Percentiles rank a stretch among this genome's conserved stretches.
Conservation (phyloP, 2,797 vertebrate genomes). For the Argentina silus region DNA sequence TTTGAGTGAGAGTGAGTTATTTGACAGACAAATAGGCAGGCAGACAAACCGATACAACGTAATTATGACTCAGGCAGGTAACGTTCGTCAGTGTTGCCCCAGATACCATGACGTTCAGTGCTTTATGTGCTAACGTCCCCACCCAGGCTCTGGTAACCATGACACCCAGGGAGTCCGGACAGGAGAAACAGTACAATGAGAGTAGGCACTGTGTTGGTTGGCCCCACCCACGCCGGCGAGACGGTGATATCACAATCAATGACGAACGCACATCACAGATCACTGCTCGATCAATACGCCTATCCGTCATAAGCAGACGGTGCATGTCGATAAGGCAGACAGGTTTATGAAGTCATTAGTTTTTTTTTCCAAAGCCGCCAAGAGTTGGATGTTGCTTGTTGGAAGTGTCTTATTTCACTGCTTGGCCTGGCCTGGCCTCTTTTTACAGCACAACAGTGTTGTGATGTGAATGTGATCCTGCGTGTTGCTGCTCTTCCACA, state of each 20-base stretch:
- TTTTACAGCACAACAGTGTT: too few species aligned
- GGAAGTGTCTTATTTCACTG: too few species aligned
- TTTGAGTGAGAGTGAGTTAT: background rate
- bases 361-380: background rate
- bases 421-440: too few species aligned
- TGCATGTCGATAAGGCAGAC: background rate
- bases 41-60: slow-evolving; percentile 10
- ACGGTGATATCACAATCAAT: slow-evolving; percentile 26
- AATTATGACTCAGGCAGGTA: background rate
- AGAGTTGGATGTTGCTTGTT: background rate
- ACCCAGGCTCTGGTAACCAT: slow-evolving; percentile 26
- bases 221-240: slow-evolving; percentile 14
- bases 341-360: background rate
- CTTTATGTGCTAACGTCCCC: background rate
- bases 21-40: background rate
- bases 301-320: background rate
- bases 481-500: too few species aligned
- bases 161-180: background rate
- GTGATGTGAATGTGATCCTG: too few species aligned
- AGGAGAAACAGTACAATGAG: slow-evolving; percentile 38
- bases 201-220: background rate
- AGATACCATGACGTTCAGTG: slow-evolving; percentile 3
- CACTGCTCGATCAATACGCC: background rate
- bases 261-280: background rate
- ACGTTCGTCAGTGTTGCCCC: background rate